phyloP scores from a whole-genome alignment of 1,140 invertebrate species.

The Paralvinella palmiformis region DNA sequence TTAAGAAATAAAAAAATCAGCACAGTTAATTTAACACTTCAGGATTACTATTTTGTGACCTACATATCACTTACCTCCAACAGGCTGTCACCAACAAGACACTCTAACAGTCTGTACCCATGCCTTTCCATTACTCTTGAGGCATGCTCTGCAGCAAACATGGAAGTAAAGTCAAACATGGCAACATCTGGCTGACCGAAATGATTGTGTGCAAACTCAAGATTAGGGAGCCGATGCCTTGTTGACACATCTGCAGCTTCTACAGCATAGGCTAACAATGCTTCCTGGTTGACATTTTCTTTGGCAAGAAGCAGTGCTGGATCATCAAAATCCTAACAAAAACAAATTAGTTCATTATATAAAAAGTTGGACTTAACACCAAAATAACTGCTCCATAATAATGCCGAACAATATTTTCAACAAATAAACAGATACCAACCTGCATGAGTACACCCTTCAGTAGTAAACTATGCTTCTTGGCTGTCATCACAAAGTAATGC shows the following conservation, averaged over 20 bases:
- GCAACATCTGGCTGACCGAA: constrained; percentile 96
- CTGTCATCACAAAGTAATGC: constrained; percentile 99
- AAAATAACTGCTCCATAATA: neutral
- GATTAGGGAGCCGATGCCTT: constrained; percentile 76
- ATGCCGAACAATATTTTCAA: neutral
- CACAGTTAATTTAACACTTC: too few species aligned
- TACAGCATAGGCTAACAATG: constrained; percentile 71
- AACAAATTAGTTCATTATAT: constrained; percentile 5
- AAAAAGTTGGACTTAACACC: neutral
- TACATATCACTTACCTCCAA: constrained; percentile 74
- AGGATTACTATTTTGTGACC: too few species aligned
- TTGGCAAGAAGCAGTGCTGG: constrained; percentile 77
- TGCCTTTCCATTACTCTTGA: constrained; percentile 67
- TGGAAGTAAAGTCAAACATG: constrained; percentile 99
- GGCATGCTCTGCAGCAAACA: constrained; percentile 96
- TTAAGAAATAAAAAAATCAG: too few species aligned
- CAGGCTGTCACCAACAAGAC: constrained; percentile 90
- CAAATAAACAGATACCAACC: constrained; percentile 49
- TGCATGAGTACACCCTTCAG: constrained; percentile 82
- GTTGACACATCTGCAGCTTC: constrained; percentile 97
- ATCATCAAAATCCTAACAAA: constrained; percentile 75
- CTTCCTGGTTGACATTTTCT: constrained; percentile 86
- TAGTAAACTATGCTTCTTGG: constrained; percentile 90
- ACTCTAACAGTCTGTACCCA: constrained; percentile 74
- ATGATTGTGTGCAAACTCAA: constrained; percentile 96